These are phyloP conservation scores for Chionoecetes opilio DNA, from an alignment of 1,140 invertebrate species.

Conservation along the genomic window DNA sequence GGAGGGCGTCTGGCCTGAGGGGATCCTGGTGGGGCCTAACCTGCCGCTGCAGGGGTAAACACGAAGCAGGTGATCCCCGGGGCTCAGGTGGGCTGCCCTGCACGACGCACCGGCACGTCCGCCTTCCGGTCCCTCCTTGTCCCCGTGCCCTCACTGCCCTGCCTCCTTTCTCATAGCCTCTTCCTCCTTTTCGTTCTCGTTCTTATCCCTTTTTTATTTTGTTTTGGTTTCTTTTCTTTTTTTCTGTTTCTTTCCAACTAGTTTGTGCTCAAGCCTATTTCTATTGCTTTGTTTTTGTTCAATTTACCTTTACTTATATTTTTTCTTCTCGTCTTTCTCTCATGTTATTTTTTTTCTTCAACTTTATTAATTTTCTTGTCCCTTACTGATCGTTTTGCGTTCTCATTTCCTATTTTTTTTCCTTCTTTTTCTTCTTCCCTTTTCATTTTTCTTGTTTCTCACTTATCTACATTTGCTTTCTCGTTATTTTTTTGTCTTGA, in stretches of 20 bases:
- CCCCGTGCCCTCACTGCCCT: neutral
- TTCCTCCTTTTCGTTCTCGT: constrained; percentile 32
- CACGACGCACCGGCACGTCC: neutral
- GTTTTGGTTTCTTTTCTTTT: neutral
- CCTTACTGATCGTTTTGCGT: neutral
- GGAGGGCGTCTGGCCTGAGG: neutral
- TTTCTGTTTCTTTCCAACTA: neutral
- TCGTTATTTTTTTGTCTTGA: neutral
- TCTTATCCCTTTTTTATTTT: neutral
- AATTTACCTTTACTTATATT: neutral
- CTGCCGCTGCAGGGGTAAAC: neutral
- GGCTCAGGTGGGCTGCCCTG: neutral
- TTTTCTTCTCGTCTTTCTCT: neutral
- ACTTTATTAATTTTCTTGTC: too few relatives aligned
- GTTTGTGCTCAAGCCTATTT: too few relatives aligned
- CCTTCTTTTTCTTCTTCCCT: neutral
- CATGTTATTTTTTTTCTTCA: neutral
- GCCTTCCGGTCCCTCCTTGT: neutral
- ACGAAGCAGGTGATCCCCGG: neutral
- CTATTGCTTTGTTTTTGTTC: too few relatives aligned
- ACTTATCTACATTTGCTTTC: neutral
- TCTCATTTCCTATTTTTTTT: neutral
- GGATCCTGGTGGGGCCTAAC: too few relatives aligned
- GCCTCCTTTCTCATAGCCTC: constrained; percentile 35
- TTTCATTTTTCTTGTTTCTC: too few relatives aligned